Conservation (phyloP, 2,113 vertebrate genomes). For the Poecilia latipinna region DNA sequence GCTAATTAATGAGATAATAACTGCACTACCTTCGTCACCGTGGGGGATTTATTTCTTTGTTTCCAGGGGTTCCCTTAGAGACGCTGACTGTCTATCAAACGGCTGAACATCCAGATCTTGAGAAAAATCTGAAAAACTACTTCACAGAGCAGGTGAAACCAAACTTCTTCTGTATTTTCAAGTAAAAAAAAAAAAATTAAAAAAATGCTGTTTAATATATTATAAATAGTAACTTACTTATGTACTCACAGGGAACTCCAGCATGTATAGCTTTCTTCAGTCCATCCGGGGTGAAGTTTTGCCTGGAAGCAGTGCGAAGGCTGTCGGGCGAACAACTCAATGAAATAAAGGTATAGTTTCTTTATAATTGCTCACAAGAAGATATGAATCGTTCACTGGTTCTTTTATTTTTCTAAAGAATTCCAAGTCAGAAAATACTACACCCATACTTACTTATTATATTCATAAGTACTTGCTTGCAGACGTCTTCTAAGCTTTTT, state of each 20-base stretch:
- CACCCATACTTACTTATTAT: background rate
- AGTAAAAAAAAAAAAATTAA: background rate
- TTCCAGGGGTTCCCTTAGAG: constrained; percentile 87
- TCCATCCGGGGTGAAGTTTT: constrained; percentile 89
- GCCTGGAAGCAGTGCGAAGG: constrained; percentile 82
- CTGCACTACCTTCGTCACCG: constrained; percentile 52
- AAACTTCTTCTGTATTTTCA: background rate
- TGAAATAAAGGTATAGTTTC: constrained; percentile 84
- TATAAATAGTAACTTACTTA: background rate
- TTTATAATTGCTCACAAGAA: background rate
- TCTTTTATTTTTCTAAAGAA: background rate
- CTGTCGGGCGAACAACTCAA: constrained; percentile 78
- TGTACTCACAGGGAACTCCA: constrained; percentile 82
- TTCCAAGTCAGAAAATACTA: background rate
- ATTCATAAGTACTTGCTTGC: background rate
- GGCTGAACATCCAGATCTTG: constrained; percentile 83
- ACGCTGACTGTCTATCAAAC: constrained; percentile 90
- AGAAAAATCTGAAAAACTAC: constrained; percentile 81
- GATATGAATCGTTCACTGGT: background rate
- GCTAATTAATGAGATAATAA: constrained; percentile 67
- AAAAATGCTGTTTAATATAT: background rate
- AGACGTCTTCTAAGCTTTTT: background rate
- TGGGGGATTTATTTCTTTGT: constrained; percentile 49
- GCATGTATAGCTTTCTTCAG: constrained; percentile 89
- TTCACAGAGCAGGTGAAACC: constrained; percentile 86